Percentiles rank a stretch among this genome's conserved stretches.
Conservation (phyloP, 2,888 invertebrate genomes). For the Eumacrocentrus americanus region DNA sequence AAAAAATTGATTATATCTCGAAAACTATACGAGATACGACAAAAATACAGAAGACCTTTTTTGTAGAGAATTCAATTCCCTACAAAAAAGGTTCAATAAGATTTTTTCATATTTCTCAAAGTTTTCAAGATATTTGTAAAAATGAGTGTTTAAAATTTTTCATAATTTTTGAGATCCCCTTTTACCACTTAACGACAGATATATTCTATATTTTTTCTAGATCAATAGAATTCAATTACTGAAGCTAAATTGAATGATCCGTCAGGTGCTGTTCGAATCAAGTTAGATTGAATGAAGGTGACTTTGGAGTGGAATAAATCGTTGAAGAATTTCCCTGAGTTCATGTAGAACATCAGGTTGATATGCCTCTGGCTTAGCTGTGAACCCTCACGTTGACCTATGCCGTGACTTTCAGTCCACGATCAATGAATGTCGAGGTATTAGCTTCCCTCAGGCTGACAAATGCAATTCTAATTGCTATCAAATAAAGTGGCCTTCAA, state of each 20-base stretch:
- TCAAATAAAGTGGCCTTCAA: background rate
- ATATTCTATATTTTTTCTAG: background rate
- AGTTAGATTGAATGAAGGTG: no score
- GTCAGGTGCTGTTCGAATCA: background rate
- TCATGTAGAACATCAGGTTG: constrained; percentile 4
- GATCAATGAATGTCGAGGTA: constrained; percentile 2
- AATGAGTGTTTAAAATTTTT: no score
- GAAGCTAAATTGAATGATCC: background rate
- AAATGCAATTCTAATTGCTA: background rate
- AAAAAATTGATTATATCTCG: background rate
- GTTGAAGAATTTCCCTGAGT: constrained; percentile 12
- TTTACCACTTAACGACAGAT: no score
- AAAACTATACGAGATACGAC: background rate
- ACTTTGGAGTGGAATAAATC: constrained; percentile 22
- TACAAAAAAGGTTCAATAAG: no score
- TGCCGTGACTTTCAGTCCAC: constrained; percentile 34
- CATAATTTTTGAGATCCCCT: no score
- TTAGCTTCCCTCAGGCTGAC: background rate
- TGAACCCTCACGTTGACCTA: constrained; percentile 31
- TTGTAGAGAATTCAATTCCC: no score
- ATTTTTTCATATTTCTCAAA: no score
- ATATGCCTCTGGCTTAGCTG: background rate
- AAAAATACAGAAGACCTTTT: background rate
- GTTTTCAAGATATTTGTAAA: no score
- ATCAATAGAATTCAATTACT: background rate